Evolutionary conservation across 1,140 invertebrate species (phyloP), one percentile per base, ranked within the genome.

Genomic region (Apis cerana): DNA sequence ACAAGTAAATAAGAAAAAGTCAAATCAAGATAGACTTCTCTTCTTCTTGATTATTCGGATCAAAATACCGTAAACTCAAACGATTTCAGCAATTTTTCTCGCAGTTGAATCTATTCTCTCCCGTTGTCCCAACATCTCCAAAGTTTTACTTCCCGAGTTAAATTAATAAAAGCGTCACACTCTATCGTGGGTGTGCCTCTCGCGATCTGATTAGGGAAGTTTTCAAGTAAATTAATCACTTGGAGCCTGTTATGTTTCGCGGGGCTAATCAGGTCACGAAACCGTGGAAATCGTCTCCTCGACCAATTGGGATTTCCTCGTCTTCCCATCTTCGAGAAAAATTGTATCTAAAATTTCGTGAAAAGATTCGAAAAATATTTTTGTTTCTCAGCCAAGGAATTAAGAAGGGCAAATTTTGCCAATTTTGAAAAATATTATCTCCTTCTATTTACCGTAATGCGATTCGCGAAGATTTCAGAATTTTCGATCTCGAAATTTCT

Each of bases 211-310:
- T 91, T 91, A 89, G 85, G 84, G 89, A 90, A 91, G 85, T 91
- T 91, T 87, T 88, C 85, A 86, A 89, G 86, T 86, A 84, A 90
- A 90, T 90, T 91, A 90, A 90, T 89, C 83, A 85, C n/a, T 50
- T 48, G 52, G 65, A 58, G 12, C 27, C 52, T 54, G 72, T 68
- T 56, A 75, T 52, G 54, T 23, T 52, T 12, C 13, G 56, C 56
- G 11, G 43, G 52, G 23, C 74, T 52, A 85, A 85, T 2, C 78
- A 15, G 74, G 61, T 82, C 79, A 75, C 54, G 52, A 23, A 23
- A 67, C 56, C 74, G 61, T 72, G 50, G 74, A 77, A 80, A 83
- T 71, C 52, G 48, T 56, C 50, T 27, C 52, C 50, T 33, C 9
- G 67, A 19, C 50, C 50, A 56, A 9, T 13, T 19, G 65, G 4